These are phyloP conservation scores for Ginglymostoma cirratum DNA, from an alignment of 2,113 vertebrate genomes.

Conservation along the genomic window DNA sequence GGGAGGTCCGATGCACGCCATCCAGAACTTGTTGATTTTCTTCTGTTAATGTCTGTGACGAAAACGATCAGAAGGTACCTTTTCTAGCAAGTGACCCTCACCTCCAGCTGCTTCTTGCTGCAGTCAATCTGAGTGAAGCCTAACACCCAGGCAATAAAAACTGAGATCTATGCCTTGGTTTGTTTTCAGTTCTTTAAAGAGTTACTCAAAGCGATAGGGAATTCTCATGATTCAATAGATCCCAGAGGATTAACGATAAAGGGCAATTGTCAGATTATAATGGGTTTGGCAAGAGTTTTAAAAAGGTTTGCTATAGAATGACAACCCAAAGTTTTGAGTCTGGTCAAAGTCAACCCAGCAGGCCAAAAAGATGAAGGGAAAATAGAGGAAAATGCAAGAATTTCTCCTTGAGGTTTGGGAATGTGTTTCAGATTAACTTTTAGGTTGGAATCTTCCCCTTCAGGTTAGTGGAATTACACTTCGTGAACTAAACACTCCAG, in stretches of 20 bases:
- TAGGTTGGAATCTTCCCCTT: slow-evolving; percentile 20
- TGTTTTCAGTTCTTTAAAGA: background rate
- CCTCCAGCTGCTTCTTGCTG: background rate
- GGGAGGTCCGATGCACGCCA: no score
- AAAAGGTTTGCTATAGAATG: background rate
- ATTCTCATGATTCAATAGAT: background rate
- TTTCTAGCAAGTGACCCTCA: background rate
- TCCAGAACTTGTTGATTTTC: background rate
- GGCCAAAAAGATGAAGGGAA: background rate
- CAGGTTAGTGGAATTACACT: slow-evolving; percentile 30
- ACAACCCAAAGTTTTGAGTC: background rate
- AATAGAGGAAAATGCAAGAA: background rate
- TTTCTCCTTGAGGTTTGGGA: slow-evolving; percentile 10
- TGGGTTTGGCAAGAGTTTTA: background rate
- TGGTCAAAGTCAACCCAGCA: background rate
- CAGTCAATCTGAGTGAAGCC: background rate
- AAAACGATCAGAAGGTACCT: background rate
- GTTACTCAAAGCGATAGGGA: background rate
- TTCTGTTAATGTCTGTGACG: background rate
- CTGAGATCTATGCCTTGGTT: background rate
- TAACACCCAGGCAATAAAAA: background rate
- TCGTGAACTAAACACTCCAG: slow-evolving; percentile 18
- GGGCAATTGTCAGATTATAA: background rate
- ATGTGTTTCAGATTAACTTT: slow-evolving; percentile 32
- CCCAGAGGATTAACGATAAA: background rate